phyloP scores from a whole-genome alignment of 2,888 invertebrate genomes.

The Dryobota labecula region DNA sequence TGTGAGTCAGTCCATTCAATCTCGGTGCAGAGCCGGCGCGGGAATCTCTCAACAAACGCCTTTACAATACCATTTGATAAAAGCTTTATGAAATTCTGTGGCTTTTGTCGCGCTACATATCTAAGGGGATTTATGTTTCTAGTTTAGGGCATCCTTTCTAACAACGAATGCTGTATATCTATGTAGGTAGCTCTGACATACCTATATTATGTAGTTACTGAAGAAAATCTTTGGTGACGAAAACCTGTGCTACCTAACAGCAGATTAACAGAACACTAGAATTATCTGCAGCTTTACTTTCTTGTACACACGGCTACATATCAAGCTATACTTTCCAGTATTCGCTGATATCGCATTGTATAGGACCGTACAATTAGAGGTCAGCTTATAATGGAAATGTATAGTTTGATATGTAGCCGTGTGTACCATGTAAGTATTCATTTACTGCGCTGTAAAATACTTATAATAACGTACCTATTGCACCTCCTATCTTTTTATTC shows the following conservation, averaged over 20 bases:
- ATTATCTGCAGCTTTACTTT: background rate
- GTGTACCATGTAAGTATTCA: too few relatives aligned
- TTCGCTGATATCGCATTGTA: too few relatives aligned
- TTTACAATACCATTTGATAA: conserved; percentile 61
- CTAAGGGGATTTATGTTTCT: conserved; percentile 57
- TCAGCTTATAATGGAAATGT: too few relatives aligned
- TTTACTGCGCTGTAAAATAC: background rate
- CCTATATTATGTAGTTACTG: background rate
- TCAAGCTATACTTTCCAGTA: too few relatives aligned
- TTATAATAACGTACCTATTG: background rate
- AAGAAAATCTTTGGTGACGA: conserved; percentile 2
- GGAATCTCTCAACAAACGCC: conserved; percentile 51
- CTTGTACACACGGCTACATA: too few relatives aligned
- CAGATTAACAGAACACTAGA: conserved; percentile 21
- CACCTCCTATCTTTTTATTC: background rate
- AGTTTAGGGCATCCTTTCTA: conserved; percentile 40
- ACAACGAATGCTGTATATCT: conserved; percentile 11
- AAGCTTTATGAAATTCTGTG: conserved; percentile 64
- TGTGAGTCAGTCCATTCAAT: conserved; percentile 50
- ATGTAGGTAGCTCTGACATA: conserved; percentile 3
- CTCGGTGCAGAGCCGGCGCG: conserved; percentile 25
- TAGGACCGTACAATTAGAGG: too few relatives aligned
- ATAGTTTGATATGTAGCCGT: too few relatives aligned
- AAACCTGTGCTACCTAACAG: background rate
- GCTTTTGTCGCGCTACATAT: conserved; percentile 61